These are phyloP conservation scores for Numenius arquata DNA, from an alignment of 2,113 vertebrate genomes.

Conservation along the genomic window DNA sequence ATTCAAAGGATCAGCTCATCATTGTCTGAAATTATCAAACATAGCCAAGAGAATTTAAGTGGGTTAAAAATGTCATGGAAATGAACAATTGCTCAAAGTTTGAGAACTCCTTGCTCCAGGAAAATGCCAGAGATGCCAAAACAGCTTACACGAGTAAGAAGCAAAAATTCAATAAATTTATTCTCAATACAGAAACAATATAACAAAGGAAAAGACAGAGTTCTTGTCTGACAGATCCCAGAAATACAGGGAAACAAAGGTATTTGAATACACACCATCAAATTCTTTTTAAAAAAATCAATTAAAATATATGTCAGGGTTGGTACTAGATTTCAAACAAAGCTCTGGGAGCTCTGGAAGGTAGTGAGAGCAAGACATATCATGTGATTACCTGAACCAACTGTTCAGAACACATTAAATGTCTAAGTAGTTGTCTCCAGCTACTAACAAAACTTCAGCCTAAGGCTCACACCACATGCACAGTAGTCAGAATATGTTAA, in stretches of 20 bases:
- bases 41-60: neutral
- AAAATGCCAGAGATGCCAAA: conserved; percentile 26
- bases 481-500: neutral
- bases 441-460: neutral
- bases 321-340: neutral
- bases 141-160: neutral
- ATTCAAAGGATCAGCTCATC: neutral
- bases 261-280: neutral
- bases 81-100: neutral
- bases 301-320: neutral
- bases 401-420: rapidly evolving
- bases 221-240: neutral
- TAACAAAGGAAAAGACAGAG: neutral
- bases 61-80: neutral
- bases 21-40: neutral
- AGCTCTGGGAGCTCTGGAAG: neutral
- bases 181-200: neutral
- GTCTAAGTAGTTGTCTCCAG: neutral
- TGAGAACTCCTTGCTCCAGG: neutral
- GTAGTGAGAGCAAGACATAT: neutral
- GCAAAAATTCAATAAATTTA: neutral
- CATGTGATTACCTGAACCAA: rapidly evolving
- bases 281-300: neutral
- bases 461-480: neutral
- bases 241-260: neutral